Conservation (phyloP, 2,888 invertebrate species). For the Drosophila mayaguana region DNA sequence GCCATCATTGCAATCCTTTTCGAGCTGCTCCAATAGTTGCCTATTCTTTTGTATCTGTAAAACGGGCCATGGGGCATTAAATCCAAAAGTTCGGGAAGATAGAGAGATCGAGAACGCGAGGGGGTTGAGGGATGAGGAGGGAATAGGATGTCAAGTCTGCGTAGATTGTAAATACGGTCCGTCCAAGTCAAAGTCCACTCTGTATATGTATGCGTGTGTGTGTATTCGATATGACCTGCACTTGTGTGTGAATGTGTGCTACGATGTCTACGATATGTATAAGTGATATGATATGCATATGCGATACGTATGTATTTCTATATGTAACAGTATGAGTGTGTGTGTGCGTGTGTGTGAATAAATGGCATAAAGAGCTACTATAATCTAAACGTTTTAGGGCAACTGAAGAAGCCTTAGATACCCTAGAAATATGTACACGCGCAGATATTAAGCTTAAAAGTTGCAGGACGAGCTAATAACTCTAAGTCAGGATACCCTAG, state of each 20-base stretch:
- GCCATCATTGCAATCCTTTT: constrained; percentile 61
- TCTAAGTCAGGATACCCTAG: not conserved
- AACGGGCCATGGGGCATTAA: constrained; percentile 68
- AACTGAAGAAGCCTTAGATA: not conserved
- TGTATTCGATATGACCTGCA: not conserved
- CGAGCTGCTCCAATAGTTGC: constrained; percentile 89
- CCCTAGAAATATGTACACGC: not conserved
- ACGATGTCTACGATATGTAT: not conserved
- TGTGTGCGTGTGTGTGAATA: not conserved
- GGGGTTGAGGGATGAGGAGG: no score
- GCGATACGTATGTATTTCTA: not conserved
- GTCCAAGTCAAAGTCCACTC: not conserved
- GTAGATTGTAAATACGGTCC: not conserved
- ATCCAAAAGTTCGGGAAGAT: constrained; percentile 53
- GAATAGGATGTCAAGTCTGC: not conserved
- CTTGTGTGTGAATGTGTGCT: not conserved
- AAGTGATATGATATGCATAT: not conserved
- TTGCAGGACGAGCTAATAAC: not conserved
- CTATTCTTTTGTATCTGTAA: constrained; percentile 96
- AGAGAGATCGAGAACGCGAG: not conserved
- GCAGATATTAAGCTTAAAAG: not conserved
- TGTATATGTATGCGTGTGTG: constrained; percentile 6
- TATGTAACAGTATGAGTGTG: not conserved
- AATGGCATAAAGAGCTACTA: not conserved
- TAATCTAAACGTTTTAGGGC: constrained; percentile 18